Conservation (phyloP, 2,888 invertebrate species). For the Sinodicranocentrus sp. region DNA sequence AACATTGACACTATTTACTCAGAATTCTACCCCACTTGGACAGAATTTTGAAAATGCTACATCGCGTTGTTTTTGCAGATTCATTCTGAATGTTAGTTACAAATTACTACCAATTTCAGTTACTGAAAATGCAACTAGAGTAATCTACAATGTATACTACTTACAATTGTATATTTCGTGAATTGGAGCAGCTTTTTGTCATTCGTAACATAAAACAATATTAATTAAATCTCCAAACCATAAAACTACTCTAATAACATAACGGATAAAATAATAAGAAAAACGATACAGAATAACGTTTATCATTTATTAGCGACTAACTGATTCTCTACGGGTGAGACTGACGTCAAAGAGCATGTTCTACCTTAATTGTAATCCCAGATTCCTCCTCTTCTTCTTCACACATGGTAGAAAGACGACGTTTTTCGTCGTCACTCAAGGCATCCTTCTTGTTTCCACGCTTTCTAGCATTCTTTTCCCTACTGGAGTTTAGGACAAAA, state of each 20-base stretch:
- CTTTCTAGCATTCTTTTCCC: conserved; percentile 82
- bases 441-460: conserved; percentile 84
- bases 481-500: conserved; percentile 55
- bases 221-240: neutral
- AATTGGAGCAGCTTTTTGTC: conserved; percentile 41
- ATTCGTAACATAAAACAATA: conserved; percentile 42
- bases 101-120: conserved; percentile 1
- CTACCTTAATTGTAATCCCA: conserved; percentile 83
- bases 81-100: too few relatives aligned
- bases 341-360: conserved; percentile 71
- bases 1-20: too few relatives aligned
- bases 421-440: conserved; percentile 81
- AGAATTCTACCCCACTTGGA: too few relatives aligned
- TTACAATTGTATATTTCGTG: conserved; percentile 7
- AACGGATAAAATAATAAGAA: conserved; percentile 20
- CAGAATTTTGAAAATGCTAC: too few relatives aligned
- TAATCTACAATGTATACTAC: neutral
- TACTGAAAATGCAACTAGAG: neutral
- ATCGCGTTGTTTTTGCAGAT: too few relatives aligned
- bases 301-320: conserved; percentile 17
- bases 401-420: conserved; percentile 89
- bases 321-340: conserved; percentile 61
- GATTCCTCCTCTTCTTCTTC: conserved; percentile 91
- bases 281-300: conserved; percentile 16
- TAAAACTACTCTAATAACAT: conserved; percentile 17